Evolutionary conservation across 2,888 invertebrate species (phyloP).

Genomic region (Amblyjoppa proteus): DNA sequence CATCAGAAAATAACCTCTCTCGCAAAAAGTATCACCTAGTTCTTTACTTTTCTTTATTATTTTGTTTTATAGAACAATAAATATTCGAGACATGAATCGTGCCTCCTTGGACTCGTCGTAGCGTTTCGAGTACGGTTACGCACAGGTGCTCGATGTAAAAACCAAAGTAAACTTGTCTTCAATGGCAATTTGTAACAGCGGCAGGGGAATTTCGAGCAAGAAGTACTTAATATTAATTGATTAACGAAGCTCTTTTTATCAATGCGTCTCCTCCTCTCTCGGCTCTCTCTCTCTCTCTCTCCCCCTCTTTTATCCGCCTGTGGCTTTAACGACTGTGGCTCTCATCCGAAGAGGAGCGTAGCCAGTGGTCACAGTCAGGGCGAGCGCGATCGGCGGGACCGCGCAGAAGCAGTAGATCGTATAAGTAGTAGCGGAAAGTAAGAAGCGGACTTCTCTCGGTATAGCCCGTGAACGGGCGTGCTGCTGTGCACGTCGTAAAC

Average conservation of each 20-base stretch:
- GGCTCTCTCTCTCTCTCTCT: neutral
- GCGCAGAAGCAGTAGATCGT: slow-evolving; percentile 39
- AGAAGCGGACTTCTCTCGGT: slow-evolving; percentile 52
- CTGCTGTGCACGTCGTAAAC: slow-evolving; percentile 35
- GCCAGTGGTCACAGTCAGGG: neutral
- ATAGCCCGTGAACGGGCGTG: slow-evolving; percentile 40
- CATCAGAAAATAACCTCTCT: neutral
- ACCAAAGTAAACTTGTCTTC: slow-evolving; percentile 57
- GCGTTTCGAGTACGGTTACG: slow-evolving; percentile 11
- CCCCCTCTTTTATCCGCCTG: neutral
- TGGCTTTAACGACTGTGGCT: slow-evolving; percentile 16
- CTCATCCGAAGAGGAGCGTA: slow-evolving; percentile 25
- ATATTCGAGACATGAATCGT: neutral
- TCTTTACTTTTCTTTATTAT: neutral
- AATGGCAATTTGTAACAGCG: slow-evolving; percentile 66
- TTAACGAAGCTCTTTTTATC: slow-evolving; percentile 65
- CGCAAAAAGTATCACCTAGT: neutral
- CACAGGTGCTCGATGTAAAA: slow-evolving; percentile 45
- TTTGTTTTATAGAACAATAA: neutral
- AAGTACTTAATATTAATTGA: slow-evolving; percentile 68
- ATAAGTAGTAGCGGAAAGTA: slow-evolving; percentile 59
- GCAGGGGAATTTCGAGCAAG: slow-evolving; percentile 63
- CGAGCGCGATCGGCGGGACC: neutral
- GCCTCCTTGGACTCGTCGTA: neutral
- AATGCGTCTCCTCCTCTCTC: neutral